Evolutionary conservation across 2,888 invertebrate species (phyloP).

Genomic region (Cyclophora punctaria): DNA sequence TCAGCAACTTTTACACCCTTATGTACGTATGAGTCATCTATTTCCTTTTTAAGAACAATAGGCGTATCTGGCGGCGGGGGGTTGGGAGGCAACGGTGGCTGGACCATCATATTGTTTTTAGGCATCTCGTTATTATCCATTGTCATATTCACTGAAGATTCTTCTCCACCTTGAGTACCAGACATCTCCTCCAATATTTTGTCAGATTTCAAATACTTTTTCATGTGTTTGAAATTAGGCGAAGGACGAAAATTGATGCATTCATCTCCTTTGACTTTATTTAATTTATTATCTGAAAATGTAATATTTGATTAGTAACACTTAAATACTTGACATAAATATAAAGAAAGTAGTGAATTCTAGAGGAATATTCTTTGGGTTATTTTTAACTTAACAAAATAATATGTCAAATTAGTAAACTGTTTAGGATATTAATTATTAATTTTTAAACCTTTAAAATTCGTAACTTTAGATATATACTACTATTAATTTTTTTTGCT

Average conservation of each 20-base stretch:
- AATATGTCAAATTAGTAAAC: no score
- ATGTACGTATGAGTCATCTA: slow-evolving; percentile 26
- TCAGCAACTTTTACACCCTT: slow-evolving; percentile 1
- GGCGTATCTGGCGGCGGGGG: slow-evolving; percentile 37
- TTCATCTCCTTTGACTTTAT: slow-evolving; percentile 35
- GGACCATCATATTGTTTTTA: slow-evolving; percentile 12
- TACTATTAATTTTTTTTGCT: no score
- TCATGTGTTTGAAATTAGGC: slow-evolving; percentile 54
- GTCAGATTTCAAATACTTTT: slow-evolving; percentile 44
- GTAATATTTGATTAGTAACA: no score
- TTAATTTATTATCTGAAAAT: slow-evolving; percentile 9
- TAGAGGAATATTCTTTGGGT: no score
- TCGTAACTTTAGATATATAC: no score
- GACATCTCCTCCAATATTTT: slow-evolving; percentile 29
- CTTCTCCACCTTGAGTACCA: slow-evolving; percentile 14
- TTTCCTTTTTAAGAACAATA: slow-evolving; percentile 31
- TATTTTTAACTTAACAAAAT: no score
- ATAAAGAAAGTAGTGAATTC: no score
- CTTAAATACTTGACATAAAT: no score
- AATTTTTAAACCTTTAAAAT: no score
- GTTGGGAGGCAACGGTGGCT: slow-evolving; percentile 40
- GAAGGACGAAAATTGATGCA: slow-evolving; percentile 43
- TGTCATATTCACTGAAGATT: slow-evolving; percentile 1
- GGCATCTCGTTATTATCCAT: slow-evolving; percentile 5
- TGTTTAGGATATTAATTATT: no score